Base-by-base conservation (phyloP, 2,888 invertebrate genomes). In the Dendrolimus pini region DNA sequence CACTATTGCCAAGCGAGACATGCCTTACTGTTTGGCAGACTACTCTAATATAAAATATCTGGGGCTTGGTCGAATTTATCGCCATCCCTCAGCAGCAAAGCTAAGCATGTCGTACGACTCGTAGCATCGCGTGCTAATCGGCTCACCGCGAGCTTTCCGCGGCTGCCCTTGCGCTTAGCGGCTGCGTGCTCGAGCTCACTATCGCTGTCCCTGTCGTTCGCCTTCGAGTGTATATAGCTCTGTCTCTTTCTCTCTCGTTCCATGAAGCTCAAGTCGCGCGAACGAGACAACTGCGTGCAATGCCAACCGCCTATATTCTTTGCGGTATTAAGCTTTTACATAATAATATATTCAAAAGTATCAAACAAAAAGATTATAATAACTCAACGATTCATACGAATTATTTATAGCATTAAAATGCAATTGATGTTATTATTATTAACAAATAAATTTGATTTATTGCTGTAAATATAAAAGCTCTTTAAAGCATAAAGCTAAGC, bases 141-240 rank as follows among this genome's bases (percentile, higher is more conserved):
- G 85, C 95, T 93, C 76, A 93, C 93, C 73, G 95, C 94, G 74
- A 95, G 93, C 87, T 95, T 95, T 68, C 93, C 93, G 67, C 95
- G 92, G 73, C 93, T 93, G 72, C 84, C 87, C 78, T 91, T 91
- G 80, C 91, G 85, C 72, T 91, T 91, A 71, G 84, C 78, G 68
- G 83, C 71, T 65, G 87, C 81, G 85, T 83, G 84, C 88, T 93
- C 92, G 84, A 94, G 95, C 86, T 98, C 98, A 82, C 97, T 97
- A 91, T 98, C 98, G 83, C 97, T 97, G 77, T 97, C 95, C 70
- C 91, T 84, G 77, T 91, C 91, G 79, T 85, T 82, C 80, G 82
- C 85, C 88, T 91, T 91, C 72, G 86, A 82, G 72, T 81, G 83
- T 74, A 89, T 89, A 87, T 91, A 91, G 83, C 82, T 86, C 81